These are phyloP conservation scores for Caloenas nicobarica DNA, from an alignment of 2,113 vertebrate genomes.

Conservation along the genomic window DNA sequence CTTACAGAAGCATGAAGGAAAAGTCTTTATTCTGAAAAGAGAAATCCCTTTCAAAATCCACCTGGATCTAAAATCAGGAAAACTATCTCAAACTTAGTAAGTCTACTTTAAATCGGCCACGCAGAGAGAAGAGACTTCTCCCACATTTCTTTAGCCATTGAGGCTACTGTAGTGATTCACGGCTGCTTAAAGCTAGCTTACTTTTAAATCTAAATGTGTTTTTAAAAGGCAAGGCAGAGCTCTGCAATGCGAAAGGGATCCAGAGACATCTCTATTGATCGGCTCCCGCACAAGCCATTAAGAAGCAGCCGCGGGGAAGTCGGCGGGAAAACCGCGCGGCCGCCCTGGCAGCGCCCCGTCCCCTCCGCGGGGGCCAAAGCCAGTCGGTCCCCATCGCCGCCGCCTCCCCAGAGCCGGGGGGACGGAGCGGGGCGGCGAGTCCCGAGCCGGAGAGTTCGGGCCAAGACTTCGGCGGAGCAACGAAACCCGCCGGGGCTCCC, in stretches of 20 bases:
- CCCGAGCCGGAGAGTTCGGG: not conserved
- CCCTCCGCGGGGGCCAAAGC: not conserved
- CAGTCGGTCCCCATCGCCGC: too few relatives aligned
- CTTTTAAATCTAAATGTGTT: not conserved
- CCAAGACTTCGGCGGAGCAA: not conserved
- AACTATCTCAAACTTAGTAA: not conserved
- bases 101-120: not conserved
- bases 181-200: not conserved
- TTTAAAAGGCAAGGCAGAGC: not conserved
- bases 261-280: not conserved
- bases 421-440: not conserved
- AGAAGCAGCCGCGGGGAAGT: not conserved
- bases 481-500: not conserved
- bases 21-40: not conserved
- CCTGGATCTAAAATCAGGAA: not conserved
- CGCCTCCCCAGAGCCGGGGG: not conserved
- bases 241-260: conserved; percentile 13
- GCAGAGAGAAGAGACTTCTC: not conserved
- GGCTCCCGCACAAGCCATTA: not conserved
- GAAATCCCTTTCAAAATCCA: not conserved
- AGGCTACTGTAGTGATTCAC: not conserved
- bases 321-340: not conserved
- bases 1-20: not conserved
- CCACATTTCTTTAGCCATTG: not conserved
- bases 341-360: not conserved